These are phyloP conservation scores for Bothrops jararaca DNA, from an alignment of 2,113 vertebrate genomes.

Conservation along the genomic window DNA sequence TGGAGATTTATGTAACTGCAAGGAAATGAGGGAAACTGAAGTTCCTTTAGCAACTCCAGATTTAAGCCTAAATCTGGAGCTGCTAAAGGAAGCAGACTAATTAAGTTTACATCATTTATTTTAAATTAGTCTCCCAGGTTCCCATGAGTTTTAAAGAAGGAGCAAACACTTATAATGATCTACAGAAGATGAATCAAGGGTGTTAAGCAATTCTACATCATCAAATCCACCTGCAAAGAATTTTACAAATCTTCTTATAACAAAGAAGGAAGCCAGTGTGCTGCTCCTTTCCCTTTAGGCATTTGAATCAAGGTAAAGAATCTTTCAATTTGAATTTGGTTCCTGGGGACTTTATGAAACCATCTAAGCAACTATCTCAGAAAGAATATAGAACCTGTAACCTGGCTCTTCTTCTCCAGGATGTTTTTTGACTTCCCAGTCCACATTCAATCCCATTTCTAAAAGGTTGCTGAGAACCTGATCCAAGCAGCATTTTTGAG, in stretches of 20 bases:
- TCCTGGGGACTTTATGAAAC: not conserved
- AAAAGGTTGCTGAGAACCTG: not conserved
- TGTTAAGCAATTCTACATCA: not conserved
- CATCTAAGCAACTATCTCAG: not conserved
- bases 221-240: not conserved
- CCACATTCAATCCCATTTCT: not conserved
- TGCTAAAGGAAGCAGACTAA: not conserved
- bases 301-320: not conserved
- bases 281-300: not conserved
- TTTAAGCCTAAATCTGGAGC: not conserved
- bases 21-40: not conserved
- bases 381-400: not conserved
- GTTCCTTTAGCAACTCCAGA: not conserved
- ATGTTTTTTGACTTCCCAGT: not conserved
- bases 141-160: not conserved
- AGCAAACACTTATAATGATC: not conserved
- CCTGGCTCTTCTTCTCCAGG: not conserved
- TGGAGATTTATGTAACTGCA: not conserved
- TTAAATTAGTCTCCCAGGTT: not conserved
- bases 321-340: not conserved
- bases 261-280: not conserved
- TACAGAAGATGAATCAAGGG: not conserved
- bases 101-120: not conserved
- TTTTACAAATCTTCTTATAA: not conserved
- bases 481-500: not conserved